Conservation (phyloP, 2,888 invertebrate genomes). For the Drosophila borborema region DNA sequence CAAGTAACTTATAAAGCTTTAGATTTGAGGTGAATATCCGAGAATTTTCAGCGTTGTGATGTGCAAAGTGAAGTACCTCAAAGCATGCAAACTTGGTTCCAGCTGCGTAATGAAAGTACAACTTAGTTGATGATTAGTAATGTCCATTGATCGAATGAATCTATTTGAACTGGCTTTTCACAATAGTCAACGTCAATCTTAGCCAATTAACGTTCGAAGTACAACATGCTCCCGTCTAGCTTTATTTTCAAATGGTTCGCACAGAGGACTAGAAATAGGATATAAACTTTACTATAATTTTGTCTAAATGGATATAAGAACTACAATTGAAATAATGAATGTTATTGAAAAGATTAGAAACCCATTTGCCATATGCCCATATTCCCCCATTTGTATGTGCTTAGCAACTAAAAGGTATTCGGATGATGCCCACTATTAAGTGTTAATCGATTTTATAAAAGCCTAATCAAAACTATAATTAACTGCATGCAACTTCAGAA, state of each 20-base stretch:
- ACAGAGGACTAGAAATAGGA: neutral
- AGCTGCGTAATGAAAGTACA: slow-evolving; percentile 76
- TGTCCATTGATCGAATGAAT: slow-evolving; percentile 24
- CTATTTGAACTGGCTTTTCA: slow-evolving; percentile 5
- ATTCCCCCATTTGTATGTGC: neutral
- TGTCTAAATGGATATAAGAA: neutral
- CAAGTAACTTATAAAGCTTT: slow-evolving; percentile 52
- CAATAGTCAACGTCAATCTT: slow-evolving; percentile 26
- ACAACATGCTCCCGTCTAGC: slow-evolving; percentile 1
- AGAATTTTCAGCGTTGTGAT: slow-evolving; percentile 66
- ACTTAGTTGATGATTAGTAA: slow-evolving; percentile 66
- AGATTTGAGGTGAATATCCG: slow-evolving; percentile 41
- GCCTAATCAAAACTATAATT: slow-evolving; percentile 15
- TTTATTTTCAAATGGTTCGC: slow-evolving; percentile 7
- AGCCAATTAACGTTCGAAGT: slow-evolving; percentile 23
- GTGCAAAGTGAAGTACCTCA: slow-evolving; percentile 72
- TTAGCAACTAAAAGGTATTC: slow-evolving; percentile 12
- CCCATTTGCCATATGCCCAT: neutral
- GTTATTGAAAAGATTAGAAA: neutral
- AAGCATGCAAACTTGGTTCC: slow-evolving; percentile 69
- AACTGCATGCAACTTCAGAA: slow-evolving; percentile 41
- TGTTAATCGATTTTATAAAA: slow-evolving; percentile 31
- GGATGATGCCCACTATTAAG: slow-evolving; percentile 12
- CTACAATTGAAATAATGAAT: neutral
- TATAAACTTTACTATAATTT: neutral